Evolutionary conservation across 2,888 invertebrate species (phyloP).

Genomic region (Oxytorus armatus): DNA sequence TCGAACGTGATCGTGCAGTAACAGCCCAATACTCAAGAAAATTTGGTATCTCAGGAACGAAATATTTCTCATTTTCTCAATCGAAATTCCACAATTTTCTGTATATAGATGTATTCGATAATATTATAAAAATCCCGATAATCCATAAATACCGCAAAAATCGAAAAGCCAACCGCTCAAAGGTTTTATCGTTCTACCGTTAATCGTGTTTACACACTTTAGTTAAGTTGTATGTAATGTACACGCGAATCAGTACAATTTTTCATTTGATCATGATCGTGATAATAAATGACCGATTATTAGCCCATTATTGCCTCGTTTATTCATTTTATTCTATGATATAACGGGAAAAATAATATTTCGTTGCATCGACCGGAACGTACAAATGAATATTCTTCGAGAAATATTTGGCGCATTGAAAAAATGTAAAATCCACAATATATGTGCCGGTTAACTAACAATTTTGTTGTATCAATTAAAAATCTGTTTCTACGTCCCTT

Average conservation of each 20-base stretch:
- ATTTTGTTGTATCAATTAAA: no score
- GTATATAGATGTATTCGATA: constrained; percentile 60
- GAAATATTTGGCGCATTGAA: no score
- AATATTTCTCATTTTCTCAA: constrained; percentile 57
- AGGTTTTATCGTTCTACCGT: constrained; percentile 40
- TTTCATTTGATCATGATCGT: constrained; percentile 70
- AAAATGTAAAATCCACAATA: no score
- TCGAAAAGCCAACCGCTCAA: constrained; percentile 4
- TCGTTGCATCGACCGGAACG: no score
- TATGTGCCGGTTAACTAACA: no score
- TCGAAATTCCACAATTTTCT: constrained; percentile 54
- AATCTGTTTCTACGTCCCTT: no score
- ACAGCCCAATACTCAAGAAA: constrained; percentile 69
- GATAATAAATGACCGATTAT: constrained; percentile 64
- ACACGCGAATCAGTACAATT: constrained; percentile 77
- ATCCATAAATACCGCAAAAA: neutral
- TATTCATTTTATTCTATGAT: neutral
- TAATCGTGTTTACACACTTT: constrained; percentile 54
- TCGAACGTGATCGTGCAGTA: neutral
- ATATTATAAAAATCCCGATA: neutral
- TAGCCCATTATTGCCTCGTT: neutral
- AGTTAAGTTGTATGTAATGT: constrained; percentile 76
- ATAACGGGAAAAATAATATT: neutral
- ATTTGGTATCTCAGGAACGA: constrained; percentile 78
- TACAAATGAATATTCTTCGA: no score